Base-by-base conservation (phyloP, 30 jellyfish, hydroid and myxozoan species). In the Chironex yamaguchii region DNA sequence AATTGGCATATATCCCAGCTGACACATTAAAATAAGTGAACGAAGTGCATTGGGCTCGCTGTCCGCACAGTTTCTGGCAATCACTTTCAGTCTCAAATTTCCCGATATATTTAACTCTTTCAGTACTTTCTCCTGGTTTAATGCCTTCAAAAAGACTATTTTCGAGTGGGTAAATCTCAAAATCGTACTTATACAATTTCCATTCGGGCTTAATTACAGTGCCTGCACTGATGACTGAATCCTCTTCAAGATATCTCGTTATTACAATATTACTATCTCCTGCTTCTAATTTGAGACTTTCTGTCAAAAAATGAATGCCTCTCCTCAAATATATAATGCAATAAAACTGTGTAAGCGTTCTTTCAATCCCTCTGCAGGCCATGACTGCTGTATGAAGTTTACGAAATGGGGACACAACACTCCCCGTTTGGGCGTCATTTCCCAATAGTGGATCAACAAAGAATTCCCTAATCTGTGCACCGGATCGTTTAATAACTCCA, bases 61-160 rank as follows among this genome's bases (percentile, higher is more conserved):
- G 80, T 13, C 52, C 89, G 85, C 99, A 94, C 20, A 71, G 53
- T n/a, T 64, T 31, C 49, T 78, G 71, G 76, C 99, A 94, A 3
- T 82, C 34, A 21, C 21, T 58, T 2, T 86, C 58, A 21, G 51
- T 62, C 31, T 84, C 52, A 79, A 88, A 65, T 1, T 58, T 67
- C 33, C 99, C 99, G 84, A 88, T 58, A 85, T 71, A 94, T 17
- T 28, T 67, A 22, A 94, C 77, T 58, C 83, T 79, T 12, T 68
- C 66, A 12, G 89, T 53, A 77, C 96, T 88, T 73, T 88, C 82
- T 12, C 63, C 70, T 64, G 99, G 99, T 14, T 63, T 23, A 42
- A 89, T 67, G 1, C 92, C 96, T 71, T 94, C 99, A 71, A 94
- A 94, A 14, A 94, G 76, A 30, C 91, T 89, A 70, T 85, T 94